Conservation (phyloP, 2,113 vertebrate species). For the Ptilonorhynchus violaceus region DNA sequence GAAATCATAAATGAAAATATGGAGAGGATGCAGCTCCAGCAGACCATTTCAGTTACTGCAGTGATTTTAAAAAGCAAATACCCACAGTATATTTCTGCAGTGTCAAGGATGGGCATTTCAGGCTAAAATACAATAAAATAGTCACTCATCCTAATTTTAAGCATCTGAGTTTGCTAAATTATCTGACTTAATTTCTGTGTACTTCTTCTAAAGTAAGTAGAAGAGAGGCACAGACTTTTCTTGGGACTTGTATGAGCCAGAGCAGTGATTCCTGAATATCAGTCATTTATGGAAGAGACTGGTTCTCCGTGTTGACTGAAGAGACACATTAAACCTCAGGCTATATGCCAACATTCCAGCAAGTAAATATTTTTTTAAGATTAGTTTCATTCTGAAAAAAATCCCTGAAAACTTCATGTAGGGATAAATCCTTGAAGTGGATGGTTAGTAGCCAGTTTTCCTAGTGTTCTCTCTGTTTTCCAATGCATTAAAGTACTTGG, state of each 20-base stretch:
- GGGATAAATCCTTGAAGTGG: neutral
- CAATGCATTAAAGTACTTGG: neutral
- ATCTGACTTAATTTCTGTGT: neutral
- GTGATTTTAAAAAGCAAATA: neutral
- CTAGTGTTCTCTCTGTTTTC: neutral
- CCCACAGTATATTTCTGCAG: neutral
- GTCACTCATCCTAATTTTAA: neutral
- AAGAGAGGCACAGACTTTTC: neutral
- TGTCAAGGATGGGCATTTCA: neutral
- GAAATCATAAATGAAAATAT: neutral
- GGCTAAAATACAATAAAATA: neutral
- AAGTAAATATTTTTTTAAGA: neutral
- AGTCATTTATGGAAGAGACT: neutral
- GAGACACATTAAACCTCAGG: neutral
- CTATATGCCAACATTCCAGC: neutral
- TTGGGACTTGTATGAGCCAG: neutral
- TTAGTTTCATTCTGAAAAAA: neutral
- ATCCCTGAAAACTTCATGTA: neutral
- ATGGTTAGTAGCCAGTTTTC: neutral
- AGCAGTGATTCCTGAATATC: neutral
- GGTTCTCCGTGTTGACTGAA: neutral
- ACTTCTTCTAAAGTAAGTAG: neutral
- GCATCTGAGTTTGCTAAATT: neutral
- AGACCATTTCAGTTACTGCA: neutral
- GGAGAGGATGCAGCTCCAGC: neutral